Evolutionary conservation across 1,140 invertebrate species (phyloP), one percentile per base, ranked within the genome.

Genomic region (Brachionus paranguensis): DNA sequence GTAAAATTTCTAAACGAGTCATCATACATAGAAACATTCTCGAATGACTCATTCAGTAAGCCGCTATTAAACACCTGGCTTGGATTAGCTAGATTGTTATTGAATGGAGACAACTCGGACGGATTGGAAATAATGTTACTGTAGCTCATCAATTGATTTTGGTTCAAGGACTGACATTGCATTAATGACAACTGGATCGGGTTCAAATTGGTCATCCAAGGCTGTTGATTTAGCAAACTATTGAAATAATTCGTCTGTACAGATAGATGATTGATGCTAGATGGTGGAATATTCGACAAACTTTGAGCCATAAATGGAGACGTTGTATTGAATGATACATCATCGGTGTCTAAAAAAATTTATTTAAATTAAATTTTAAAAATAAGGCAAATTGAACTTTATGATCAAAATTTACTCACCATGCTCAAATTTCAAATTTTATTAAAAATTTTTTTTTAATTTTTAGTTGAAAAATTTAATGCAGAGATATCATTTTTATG

Each of bases 91-190:
- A 27, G 17, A 76, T 76, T 76, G 12, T 12, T 33, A 50, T 76
- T 76, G 27, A 76, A 76, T 27, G 72, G 72, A 20, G 72, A 76
- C 43, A 76, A n/a, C 33, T 76, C 72, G 12, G 72, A 50, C 11
- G 41, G 43, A 29, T 76, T 76, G 8, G 72, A 76, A 50, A 50
- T 1, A 24, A 50, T 27, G 24, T 72, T 72, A 14, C 37, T 43
- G 3, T 41, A 72, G 2, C 68, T 20, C 7, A 72, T 37, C 17
- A 72, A 72, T 41, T 72, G 68, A 41, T 41, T 41, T 72, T 72
- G 68, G 37, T 72, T 72, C 17, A 72, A 43, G 8, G 43, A 47
- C 33, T 76, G 70, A 43, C n/a, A n/a, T 47, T 74, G 72, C 43
- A 50, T 50, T 6, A 50, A 14, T 47, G 72, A 24, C 12, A 24